Evolutionary conservation across 2,113 vertebrate genomes (phyloP), one percentile per base, ranked within the genome.

Genomic region (Acrocephalus arundinaceus): DNA sequence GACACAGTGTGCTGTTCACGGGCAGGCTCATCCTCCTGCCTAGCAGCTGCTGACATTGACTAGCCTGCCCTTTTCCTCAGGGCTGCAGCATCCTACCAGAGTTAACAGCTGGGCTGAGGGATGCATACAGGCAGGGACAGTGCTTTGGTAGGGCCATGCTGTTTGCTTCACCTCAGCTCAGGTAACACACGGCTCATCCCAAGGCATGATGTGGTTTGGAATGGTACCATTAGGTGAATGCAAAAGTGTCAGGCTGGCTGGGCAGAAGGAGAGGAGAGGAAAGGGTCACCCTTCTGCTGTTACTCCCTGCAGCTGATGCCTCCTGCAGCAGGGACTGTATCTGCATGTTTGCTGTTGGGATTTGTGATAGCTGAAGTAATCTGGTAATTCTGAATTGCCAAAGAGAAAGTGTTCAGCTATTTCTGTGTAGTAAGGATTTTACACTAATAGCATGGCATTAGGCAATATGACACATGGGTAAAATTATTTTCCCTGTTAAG

Each of bases 1-100:
- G 43, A 28, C 15, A 1, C 1, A 63, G 21, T 0, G 0, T 27
- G 16, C 2, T 45, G 27, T 59, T 54, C 31, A 4, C 3, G 6
- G 41, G 21, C 52, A 67, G 37, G n/a, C 21, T 54, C n/a, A 27
- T 35, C 21, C 43, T 61, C 13, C 23, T 22, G 33, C 35, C 39
- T 61, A 37, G 54, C 12, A 73, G 39, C 35, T 76, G 24, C 49
- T 52, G 55, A 6, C 9, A 9, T 6, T 51, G 15, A 28, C 43
- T 59, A 84, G 25, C 14, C 48, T 45, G 62, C 9, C 30, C 46
- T 41, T 4, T 0, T 41, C 43, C 43, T 23, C 0, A 1, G 11
- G 57, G 19, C 48, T 83, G 62, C 84, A 91, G 62, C 39, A 41
- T 21, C 57, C 37, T 24, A 2, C 3, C 0, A 25, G 23, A 13